Evolutionary conservation across 2,797 vertebrate species (phyloP).

Genomic region (Rhynchonycteris naso): DNA sequence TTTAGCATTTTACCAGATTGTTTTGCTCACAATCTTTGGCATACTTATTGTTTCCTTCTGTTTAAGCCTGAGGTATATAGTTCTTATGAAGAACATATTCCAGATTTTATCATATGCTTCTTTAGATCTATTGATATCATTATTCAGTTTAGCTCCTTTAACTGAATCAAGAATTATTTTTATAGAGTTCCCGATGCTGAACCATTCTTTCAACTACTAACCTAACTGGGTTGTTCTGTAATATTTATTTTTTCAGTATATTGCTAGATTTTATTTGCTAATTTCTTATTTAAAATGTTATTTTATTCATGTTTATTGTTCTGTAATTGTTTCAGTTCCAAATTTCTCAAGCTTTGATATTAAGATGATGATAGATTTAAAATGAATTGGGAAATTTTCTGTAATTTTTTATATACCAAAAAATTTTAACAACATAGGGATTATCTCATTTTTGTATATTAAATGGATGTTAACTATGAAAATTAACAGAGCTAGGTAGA

Average conservation of each 20-base stretch:
- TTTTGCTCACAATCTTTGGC: background rate
- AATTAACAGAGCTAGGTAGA: background rate
- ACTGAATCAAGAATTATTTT: background rate
- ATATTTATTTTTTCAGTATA: background rate
- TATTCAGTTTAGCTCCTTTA: background rate
- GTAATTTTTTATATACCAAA: background rate
- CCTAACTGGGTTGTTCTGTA: background rate
- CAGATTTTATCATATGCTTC: background rate
- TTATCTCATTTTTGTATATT: background rate
- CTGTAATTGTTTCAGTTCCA: background rate
- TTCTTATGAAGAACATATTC: background rate
- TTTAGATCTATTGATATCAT: background rate
- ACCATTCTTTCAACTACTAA: background rate
- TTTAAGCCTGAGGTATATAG: background rate
- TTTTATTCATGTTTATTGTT: background rate
- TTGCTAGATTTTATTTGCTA: background rate
- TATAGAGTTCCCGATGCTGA: background rate
- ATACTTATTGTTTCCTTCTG: background rate
- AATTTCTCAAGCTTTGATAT: background rate
- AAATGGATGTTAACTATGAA: background rate
- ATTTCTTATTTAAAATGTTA: background rate
- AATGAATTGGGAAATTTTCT: background rate
- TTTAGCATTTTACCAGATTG: background rate
- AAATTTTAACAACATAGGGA: background rate
- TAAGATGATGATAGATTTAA: background rate